Percentiles rank a stretch among this genome's conserved stretches.
Evolutionary conservation across 2,888 invertebrate genomes (phyloP).

Genomic region (Maniola hyperantus): DNA sequence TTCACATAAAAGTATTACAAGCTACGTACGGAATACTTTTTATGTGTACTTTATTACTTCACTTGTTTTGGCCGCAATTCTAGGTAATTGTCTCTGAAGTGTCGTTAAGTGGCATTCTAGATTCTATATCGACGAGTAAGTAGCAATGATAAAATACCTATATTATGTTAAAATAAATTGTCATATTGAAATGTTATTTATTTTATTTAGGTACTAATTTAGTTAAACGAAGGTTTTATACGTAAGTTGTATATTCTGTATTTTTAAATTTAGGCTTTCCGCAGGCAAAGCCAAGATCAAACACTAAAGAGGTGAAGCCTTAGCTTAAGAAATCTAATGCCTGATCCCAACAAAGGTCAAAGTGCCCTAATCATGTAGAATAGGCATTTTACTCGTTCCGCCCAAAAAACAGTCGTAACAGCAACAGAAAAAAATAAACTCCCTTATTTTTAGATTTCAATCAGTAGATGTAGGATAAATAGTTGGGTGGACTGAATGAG

Average conservation of each 20-base stretch:
- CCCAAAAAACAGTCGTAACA: not conserved
- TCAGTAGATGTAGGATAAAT: conserved; percentile 38
- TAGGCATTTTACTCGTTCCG: not conserved
- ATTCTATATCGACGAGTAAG: too few relatives aligned
- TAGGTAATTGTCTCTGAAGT: conserved; percentile 30
- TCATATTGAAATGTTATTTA: too few relatives aligned
- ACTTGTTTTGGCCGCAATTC: conserved; percentile 40
- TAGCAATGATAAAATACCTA: conserved; percentile 5
- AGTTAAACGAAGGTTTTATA: too few relatives aligned
- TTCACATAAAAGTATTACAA: conserved; percentile 59
- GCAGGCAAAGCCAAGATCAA: too few relatives aligned
- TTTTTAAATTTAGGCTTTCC: too few relatives aligned
- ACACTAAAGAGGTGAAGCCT: too few relatives aligned
- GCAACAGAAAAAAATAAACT: not conserved
- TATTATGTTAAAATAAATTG: too few relatives aligned
- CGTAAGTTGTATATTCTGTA: too few relatives aligned
- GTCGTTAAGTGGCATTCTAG: not conserved
- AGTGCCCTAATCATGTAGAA: not conserved
- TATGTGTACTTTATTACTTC: conserved; percentile 50
- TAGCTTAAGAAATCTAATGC: not conserved
- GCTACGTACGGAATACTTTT: conserved; percentile 52
- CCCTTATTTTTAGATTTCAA: conserved; percentile 43
- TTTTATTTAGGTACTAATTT: too few relatives aligned
- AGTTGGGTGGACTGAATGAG: conserved; percentile 27
- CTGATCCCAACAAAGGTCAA: not conserved